These are phyloP conservation scores for Molorchus minor DNA, from an alignment of 2,888 invertebrate genomes.

Conservation along the genomic window DNA sequence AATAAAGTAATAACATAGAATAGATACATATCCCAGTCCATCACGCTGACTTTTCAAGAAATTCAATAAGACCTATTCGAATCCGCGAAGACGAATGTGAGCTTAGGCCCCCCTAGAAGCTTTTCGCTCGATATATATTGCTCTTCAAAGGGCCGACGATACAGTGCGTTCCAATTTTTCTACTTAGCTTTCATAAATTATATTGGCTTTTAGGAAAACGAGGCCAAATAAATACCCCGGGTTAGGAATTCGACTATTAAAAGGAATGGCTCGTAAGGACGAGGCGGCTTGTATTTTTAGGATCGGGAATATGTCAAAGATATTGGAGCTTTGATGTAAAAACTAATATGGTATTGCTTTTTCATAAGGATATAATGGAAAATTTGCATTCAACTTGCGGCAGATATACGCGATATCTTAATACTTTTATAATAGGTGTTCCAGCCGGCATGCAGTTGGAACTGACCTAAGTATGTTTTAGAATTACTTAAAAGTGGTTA, in stretches of 20 bases:
- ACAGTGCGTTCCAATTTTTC: constrained; percentile 28
- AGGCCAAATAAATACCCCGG: constrained; percentile 16
- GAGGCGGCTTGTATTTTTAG: neutral
- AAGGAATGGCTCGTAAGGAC: neutral
- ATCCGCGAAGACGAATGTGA: constrained; percentile 55
- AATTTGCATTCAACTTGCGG: no score
- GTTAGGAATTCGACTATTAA: constrained; percentile 6
- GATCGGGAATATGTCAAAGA: neutral
- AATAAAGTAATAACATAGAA: constrained; percentile 60
- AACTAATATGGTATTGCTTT: no score
- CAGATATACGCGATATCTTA: no score
- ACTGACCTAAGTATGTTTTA: no score
- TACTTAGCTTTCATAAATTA: constrained; percentile 28
- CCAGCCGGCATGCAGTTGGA: no score
- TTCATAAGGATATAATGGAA: no score
- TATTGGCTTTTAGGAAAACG: constrained; percentile 18
- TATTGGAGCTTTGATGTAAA: no score
- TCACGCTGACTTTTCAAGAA: constrained; percentile 57
- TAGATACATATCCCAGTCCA: constrained; percentile 59
- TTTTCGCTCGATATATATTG: constrained; percentile 33
- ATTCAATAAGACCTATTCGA: constrained; percentile 56
- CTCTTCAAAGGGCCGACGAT: constrained; percentile 28
- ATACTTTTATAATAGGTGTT: no score
- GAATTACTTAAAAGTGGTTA: no score
- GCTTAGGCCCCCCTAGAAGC: constrained; percentile 43